Percentiles rank a stretch among this genome's conserved stretches.
Conservation (phyloP, 2,113 vertebrate genomes). For the Herpetotheres cachinnans region DNA sequence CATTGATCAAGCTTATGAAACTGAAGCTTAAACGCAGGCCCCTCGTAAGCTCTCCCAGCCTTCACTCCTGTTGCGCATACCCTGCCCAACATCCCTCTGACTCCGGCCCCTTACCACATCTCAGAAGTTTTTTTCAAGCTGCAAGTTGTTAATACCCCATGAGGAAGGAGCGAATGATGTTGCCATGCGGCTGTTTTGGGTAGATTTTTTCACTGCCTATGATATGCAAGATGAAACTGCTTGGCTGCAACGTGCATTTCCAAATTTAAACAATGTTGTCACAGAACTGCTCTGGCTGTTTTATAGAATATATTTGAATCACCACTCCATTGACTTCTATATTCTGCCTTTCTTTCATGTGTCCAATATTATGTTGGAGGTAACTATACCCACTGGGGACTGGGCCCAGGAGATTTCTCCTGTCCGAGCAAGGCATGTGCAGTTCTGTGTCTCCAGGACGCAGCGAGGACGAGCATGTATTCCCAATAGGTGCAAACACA, state of each 20-base stretch:
- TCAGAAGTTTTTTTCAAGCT: background rate
- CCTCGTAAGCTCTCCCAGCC: background rate
- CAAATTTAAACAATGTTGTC: background rate
- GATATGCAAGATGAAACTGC: background rate
- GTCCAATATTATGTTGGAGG: background rate
- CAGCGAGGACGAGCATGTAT: background rate
- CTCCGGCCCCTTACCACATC: background rate
- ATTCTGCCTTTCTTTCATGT: background rate
- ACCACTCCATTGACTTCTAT: background rate
- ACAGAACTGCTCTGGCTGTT: background rate
- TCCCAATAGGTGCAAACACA: background rate
- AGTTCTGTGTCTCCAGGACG: background rate
- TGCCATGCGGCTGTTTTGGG: background rate
- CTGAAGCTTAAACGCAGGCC: background rate
- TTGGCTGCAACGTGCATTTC: background rate
- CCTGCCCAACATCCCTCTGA: background rate
- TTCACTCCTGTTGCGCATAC: background rate
- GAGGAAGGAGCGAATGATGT: accelerated
- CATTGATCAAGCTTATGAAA: background rate
- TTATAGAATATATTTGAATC: background rate
- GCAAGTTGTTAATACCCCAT: background rate
- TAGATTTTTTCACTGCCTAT: background rate
- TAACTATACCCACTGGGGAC: background rate
- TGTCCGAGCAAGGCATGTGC: accelerated
- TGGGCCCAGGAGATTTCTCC: background rate